Conservation (phyloP, 2,888 invertebrate species). For the Trissoscelio sp. region DNA sequence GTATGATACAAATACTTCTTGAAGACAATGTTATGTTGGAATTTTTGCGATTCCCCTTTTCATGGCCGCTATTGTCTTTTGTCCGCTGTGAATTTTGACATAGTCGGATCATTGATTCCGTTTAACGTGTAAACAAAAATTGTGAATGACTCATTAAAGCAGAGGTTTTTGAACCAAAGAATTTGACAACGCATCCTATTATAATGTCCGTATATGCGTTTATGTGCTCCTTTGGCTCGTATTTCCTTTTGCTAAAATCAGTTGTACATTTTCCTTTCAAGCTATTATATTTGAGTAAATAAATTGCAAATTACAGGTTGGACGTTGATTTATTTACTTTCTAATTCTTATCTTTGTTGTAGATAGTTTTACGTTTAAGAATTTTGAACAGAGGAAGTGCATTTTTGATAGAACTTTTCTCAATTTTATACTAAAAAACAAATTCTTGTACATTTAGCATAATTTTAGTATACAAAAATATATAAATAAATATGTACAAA, state of each 20-base stretch:
- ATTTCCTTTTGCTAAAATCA: conserved; percentile 14
- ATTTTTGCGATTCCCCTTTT: too few species aligned
- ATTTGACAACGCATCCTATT: conserved; percentile 73
- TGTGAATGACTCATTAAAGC: neutral
- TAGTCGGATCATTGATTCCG: neutral
- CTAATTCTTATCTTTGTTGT: too few species aligned
- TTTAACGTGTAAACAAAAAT: conserved; percentile 8
- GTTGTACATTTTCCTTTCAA: conserved; percentile 8
- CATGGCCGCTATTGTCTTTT: conserved; percentile 40
- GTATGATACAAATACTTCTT: conserved; percentile 72
- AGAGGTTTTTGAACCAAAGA: conserved; percentile 77
- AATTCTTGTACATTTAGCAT: conserved; percentile 4
- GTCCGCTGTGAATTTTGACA: conserved; percentile 16
- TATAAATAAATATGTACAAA: conserved; percentile 22
- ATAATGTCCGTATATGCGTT: conserved; percentile 45
- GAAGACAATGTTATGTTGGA: conserved; percentile 70
- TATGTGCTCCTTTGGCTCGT: conserved; percentile 45
- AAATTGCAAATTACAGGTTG: neutral
- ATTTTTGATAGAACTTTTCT: conserved; percentile 22
- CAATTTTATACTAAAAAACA: conserved; percentile 10
- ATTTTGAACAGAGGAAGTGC: neutral
- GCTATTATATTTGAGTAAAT: neutral
- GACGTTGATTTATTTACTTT: conserved; percentile 2
- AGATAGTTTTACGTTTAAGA: neutral
- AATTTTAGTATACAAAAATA: conserved; percentile 14